Percentiles rank a stretch among this genome's conserved stretches.
phyloP scores from a whole-genome alignment of 2,797 vertebrate genomes.

The Spinus olivaceus region DNA sequence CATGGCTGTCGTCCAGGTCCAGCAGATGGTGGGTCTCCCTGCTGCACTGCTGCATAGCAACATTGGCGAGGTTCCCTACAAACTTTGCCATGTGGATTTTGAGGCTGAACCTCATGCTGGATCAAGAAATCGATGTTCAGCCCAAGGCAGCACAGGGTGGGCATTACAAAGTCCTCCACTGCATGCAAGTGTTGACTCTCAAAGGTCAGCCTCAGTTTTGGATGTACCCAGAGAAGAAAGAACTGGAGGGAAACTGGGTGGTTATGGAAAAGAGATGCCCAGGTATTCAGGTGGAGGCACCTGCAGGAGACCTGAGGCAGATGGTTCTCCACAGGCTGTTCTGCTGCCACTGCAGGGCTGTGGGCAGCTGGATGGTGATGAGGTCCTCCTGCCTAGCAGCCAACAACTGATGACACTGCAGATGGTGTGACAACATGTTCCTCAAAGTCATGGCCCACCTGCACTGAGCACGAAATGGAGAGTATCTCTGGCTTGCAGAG shows the following conservation, averaged over 20 bases:
- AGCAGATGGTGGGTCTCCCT: accelerated
- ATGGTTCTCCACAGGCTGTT: no score
- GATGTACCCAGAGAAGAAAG: accelerated
- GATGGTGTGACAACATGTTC: neutral
- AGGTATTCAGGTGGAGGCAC: neutral
- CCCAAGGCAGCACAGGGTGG: neutral
- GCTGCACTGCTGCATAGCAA: accelerated
- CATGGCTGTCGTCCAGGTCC: accelerated
- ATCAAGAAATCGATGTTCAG: neutral
- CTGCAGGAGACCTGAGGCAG: neutral
- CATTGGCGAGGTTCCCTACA: accelerated
- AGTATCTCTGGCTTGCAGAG: neutral
- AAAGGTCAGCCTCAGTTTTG: no score
- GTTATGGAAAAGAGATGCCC: accelerated
- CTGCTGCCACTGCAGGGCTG: neutral
- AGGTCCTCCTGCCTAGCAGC: neutral
- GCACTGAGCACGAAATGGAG: accelerated
- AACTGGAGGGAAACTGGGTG: neutral
- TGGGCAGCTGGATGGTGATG: neutral
- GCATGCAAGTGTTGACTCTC: accelerated
- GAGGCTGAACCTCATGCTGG: neutral
- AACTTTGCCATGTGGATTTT: accelerated
- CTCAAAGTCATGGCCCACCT: neutral
- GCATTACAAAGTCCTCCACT: neutral
- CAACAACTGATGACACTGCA: no score